These are phyloP conservation scores for Pampusana beccarii DNA, from an alignment of 2,113 vertebrate genomes.

Conservation along the genomic window DNA sequence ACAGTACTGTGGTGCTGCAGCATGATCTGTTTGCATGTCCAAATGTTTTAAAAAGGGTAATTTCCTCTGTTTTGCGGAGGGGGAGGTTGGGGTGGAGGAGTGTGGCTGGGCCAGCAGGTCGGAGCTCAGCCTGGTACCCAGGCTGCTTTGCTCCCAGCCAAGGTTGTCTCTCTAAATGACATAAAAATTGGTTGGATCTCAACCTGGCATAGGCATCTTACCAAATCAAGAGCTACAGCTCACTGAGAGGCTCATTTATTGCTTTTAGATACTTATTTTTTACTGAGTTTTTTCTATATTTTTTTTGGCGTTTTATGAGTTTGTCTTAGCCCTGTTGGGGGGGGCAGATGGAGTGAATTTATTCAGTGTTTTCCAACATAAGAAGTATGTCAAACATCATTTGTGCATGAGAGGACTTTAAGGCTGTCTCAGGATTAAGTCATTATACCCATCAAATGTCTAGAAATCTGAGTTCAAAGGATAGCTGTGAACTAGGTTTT, in stretches of 20 bases:
- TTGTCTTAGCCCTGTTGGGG: not conserved
- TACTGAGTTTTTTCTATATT: not conserved
- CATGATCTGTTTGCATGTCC: rapidly evolving
- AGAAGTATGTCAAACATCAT: not conserved
- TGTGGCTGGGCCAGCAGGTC: not conserved
- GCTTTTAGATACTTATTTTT: not conserved
- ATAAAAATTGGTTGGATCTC: not conserved
- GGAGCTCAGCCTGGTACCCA: not conserved
- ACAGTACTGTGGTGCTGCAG: too few relatives aligned
- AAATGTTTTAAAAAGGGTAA: not conserved
- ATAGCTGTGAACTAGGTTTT: not conserved
- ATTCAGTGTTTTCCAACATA: not conserved
- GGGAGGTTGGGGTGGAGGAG: rapidly evolving
- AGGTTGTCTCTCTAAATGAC: not conserved
- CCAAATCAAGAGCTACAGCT: not conserved
- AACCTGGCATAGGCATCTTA: not conserved
- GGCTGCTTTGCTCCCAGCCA: not conserved
- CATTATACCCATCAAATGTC: too few relatives aligned
- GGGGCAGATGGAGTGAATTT: not conserved
- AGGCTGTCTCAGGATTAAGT: too few relatives aligned
- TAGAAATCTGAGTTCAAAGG: not conserved
- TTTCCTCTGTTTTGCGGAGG: rapidly evolving
- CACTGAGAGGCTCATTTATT: not conserved
- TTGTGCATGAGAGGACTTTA: not conserved
- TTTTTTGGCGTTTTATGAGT: not conserved